These are phyloP conservation scores for Tautogolabrus adspersus DNA, from an alignment of 2,113 vertebrate genomes.

Conservation along the genomic window DNA sequence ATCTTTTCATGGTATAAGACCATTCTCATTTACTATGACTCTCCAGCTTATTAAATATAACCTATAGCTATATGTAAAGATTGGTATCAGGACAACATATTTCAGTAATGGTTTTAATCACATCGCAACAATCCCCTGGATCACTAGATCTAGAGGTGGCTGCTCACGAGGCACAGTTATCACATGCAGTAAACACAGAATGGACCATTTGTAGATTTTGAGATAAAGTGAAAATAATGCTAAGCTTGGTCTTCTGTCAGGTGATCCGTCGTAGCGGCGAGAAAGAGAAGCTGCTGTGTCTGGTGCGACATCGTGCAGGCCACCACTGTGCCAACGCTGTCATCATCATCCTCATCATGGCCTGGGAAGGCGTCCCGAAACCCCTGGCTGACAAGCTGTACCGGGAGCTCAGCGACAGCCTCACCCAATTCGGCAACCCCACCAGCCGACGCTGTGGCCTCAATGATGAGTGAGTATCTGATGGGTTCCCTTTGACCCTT, in stretches of 20 bases:
- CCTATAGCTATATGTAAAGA: too few species aligned
- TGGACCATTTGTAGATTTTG: background rate
- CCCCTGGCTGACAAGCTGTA: conserved; percentile 93
- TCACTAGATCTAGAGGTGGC: too few species aligned
- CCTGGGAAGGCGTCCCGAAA: conserved; percentile 95
- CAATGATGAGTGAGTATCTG: conserved; percentile 92
- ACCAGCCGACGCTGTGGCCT: conserved; percentile 97
- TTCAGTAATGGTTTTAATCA: too few species aligned
- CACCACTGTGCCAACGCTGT: conserved; percentile 95
- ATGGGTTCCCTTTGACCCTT: background rate
- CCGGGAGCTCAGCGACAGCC: conserved; percentile 89
- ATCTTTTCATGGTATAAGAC: conserved; percentile 4
- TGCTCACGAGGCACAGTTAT: too few species aligned
- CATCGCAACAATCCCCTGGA: too few species aligned
- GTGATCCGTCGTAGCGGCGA: conserved; percentile 92
- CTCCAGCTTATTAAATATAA: too few species aligned
- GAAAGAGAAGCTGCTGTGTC: conserved; percentile 93
- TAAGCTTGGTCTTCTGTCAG: conserved; percentile 75
- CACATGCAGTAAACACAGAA: too few species aligned
- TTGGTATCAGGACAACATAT: too few species aligned
- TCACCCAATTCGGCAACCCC: conserved; percentile 94
- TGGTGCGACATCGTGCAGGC: conserved; percentile 92
- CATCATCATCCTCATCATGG: conserved; percentile 96
- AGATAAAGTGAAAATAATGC: background rate
- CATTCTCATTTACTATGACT: too few species aligned